Conservation (phyloP, 1,140 invertebrate species). For the Microplitis demolitor region DNA sequence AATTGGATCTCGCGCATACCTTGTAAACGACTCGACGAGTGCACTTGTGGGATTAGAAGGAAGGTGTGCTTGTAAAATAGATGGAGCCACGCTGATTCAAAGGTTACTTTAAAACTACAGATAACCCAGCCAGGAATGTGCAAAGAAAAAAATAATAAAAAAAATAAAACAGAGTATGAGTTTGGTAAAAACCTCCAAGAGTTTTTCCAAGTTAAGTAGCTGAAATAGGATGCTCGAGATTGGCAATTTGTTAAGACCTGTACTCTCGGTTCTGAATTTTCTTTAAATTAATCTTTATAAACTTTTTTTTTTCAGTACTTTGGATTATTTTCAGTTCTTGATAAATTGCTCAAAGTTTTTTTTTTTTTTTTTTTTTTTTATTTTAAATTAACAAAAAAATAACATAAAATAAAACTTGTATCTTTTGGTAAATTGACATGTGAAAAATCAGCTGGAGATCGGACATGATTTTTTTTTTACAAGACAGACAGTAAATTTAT, state of each 20-base stretch:
- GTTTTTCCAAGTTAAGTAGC: neutral
- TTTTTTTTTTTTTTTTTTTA: too few relatives aligned
- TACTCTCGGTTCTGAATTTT: neutral
- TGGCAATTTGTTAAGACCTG: constrained; percentile 22
- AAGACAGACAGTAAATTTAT: too few relatives aligned
- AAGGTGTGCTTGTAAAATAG: constrained; percentile 7
- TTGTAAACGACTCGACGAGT: neutral
- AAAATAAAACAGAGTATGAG: neutral
- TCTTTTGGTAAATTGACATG: too few relatives aligned
- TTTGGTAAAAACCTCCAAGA: neutral
- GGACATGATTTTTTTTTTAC: neutral
- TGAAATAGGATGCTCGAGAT: constrained; percentile 16
- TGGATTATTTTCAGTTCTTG: too few relatives aligned
- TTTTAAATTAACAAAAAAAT: too few relatives aligned
- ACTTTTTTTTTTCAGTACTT: neutral
- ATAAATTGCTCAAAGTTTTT: neutral
- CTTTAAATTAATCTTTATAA: constrained; percentile 1
- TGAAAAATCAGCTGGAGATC: too few relatives aligned
- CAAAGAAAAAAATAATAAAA: neutral
- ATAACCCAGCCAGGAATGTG: neutral
- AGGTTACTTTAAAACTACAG: neutral
- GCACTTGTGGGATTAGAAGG: neutral
- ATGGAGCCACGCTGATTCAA: constrained; percentile 9
- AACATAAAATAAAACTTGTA: too few relatives aligned
- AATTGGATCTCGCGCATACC: neutral